A percentile compares a stretch with the other conserved stretches of the same genome.
Conservation (phyloP, 2,797 vertebrate species). For the Hylomyscus alleni region DNA sequence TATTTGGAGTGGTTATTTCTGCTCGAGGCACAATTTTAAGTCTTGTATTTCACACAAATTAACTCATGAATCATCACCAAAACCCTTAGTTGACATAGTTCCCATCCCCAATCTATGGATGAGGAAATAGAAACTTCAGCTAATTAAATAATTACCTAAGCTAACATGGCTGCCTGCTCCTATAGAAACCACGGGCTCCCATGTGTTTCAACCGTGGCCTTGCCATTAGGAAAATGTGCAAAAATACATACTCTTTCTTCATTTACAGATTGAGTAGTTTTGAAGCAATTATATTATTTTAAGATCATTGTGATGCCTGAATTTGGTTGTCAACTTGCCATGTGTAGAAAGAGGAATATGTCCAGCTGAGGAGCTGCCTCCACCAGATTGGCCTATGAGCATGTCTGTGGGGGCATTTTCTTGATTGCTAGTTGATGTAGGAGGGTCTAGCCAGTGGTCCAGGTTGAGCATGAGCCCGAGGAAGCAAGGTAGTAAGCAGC, state of each 20-base stretch:
- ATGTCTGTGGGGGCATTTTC: neutral
- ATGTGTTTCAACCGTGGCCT: neutral
- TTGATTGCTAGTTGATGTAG: neutral
- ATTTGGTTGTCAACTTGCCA: neutral
- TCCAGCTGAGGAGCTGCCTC: neutral
- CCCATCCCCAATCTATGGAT: neutral
- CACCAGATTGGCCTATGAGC: neutral
- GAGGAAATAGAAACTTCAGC: neutral
- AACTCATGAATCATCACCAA: neutral
- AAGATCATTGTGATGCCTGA: neutral
- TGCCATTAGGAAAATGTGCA: neutral
- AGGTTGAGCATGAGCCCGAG: neutral
- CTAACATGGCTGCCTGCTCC: neutral
- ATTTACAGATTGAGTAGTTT: neutral
- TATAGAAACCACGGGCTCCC: too few species aligned
- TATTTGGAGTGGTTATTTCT: neutral
- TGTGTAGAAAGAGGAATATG: neutral
- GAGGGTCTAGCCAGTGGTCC: neutral
- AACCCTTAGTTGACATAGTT: neutral
- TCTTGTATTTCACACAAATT: neutral
- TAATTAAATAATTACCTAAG: neutral
- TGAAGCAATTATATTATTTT: conserved; percentile 27
- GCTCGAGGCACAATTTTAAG: neutral
- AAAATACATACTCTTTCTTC: neutral
- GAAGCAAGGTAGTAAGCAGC: neutral